Evolutionary conservation across 2,888 invertebrate species (phyloP).

Genomic region (Rhingia rostrata): DNA sequence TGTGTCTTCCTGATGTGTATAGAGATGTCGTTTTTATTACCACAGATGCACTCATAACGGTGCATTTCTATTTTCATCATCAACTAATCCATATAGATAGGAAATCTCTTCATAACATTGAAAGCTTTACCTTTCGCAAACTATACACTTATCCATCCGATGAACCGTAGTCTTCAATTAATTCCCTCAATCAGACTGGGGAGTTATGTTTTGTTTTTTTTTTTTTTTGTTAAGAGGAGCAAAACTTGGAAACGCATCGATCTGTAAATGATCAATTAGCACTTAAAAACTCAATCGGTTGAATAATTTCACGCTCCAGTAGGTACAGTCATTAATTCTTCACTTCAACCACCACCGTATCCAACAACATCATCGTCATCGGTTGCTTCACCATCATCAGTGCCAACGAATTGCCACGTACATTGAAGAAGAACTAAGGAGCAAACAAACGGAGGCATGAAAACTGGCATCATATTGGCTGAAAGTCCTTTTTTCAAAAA

Average conservation of each 20-base stretch:
- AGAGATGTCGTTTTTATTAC: no score
- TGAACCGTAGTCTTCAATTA: conserved; percentile 45
- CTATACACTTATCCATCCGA: conserved; percentile 32
- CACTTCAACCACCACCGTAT: not conserved
- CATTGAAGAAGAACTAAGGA: conserved; percentile 5
- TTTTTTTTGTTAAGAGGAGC: conserved; percentile 1
- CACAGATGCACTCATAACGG: no score
- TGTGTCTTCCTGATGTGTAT: not conserved
- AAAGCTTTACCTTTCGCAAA: conserved; percentile 3
- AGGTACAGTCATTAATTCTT: conserved; percentile 59
- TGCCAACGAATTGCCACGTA: conserved; percentile 31
- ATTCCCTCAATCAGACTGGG: conserved; percentile 4
- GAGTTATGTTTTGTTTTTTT: not conserved
- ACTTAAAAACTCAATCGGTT: conserved; percentile 66
- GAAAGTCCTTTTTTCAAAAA: conserved; percentile 9
- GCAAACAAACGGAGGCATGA: conserved; percentile 29
- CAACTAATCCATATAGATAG: not conserved
- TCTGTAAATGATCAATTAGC: conserved; percentile 68
- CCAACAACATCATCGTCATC: conserved; percentile 5
- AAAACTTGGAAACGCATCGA: conserved; percentile 45
- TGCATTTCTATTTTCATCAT: no score
- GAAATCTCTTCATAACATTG: not conserved
- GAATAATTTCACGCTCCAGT: conserved; percentile 56
- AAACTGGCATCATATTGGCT: conserved; percentile 29
- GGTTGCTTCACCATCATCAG: conserved; percentile 5